Evolutionary conservation across 1,140 invertebrate genomes (phyloP), one percentile per base, ranked within the genome.

Genomic region (Drosophila paulistorum): DNA sequence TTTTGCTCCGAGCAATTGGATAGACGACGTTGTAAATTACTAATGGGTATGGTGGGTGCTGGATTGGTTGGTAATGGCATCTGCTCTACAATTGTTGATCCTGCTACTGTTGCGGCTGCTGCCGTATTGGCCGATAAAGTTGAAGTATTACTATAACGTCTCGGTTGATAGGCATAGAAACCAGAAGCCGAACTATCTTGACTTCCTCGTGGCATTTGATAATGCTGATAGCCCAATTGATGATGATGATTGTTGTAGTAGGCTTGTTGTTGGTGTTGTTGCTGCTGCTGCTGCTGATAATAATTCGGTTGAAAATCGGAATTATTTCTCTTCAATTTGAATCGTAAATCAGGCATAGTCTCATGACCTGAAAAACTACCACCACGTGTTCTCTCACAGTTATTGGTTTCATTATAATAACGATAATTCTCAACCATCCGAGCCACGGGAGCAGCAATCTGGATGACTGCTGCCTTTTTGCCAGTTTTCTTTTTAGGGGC

Each of bases 401-500:
- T 51, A 5, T 51, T 91, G 51, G 74, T 64, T 0, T 92, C 91
- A 39, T 74, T 86, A 60, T 86, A 89, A 76, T 91, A 92, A 55
- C 89, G 85, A 77, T 92, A 92, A 66, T 90, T 92, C 74, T 92
- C 91, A 35, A 92, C 91, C 83, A 92, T 90, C 41, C 91, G 87
- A 0, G 90, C 87, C 4, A 92, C 84, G 0, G 90, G 90, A 5
- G 89, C 77, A 0, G 89, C 86, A 9, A 90, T 51, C 65, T 91
- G 90, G 23, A 91, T 89, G 33, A 91, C 77, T 6, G 91, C 86
- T 0, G 83, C 82, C 74, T 92, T 92, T 60, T 92, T 92, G 63
- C 91, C 91, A 1, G 91, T 92, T 69, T 92, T 92, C 73, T 92
- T 92, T 63, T 92, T 92, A 61, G 91, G 91, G 0, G 91, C 91